A percentile compares a stretch with the other conserved stretches of the same genome.
Evolutionary conservation across 2,113 vertebrate genomes (phyloP).

Genomic region (Vimba vimba): DNA sequence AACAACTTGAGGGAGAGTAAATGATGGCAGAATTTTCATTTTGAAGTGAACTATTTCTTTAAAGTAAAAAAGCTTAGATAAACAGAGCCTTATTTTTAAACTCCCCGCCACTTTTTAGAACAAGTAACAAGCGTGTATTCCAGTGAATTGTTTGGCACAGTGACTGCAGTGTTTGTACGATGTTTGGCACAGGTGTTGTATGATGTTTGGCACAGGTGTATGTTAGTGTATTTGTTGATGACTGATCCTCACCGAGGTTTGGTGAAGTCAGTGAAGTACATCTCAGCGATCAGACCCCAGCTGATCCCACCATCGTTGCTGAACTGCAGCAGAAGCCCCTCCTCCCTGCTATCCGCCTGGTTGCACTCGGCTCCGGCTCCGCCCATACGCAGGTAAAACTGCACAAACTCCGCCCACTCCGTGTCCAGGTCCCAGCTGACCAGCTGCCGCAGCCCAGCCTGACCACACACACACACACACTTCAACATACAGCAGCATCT

Average conservation of each 20-base stretch:
- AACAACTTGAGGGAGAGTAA: too few relatives aligned
- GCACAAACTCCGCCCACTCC: slow-evolving; percentile 96
- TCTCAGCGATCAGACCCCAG: slow-evolving; percentile 96
- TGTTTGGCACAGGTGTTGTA: too few relatives aligned
- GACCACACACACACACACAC: neutral
- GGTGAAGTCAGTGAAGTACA: slow-evolving; percentile 99
- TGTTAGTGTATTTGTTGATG: too few relatives aligned
- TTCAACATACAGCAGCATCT: neutral
- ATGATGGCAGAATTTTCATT: too few relatives aligned
- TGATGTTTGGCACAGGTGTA: too few relatives aligned
- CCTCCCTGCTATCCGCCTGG: slow-evolving; percentile 93
- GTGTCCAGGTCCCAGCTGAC: slow-evolving; percentile 97
- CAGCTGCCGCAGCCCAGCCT: slow-evolving; percentile 93
- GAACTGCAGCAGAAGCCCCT: slow-evolving; percentile 93
- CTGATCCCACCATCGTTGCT: slow-evolving; percentile 95
- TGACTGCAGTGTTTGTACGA: neutral
- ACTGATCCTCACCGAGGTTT: slow-evolving; percentile 81
- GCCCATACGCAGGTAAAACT: slow-evolving; percentile 97
- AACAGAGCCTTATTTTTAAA: neutral
- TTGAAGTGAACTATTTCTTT: too few relatives aligned
- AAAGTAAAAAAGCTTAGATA: neutral
- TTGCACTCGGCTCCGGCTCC: slow-evolving; percentile 90
- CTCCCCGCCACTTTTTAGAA: too few relatives aligned
- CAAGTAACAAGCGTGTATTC: too few relatives aligned
- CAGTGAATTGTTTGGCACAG: neutral